Evolutionary conservation across 2,888 invertebrate genomes (phyloP), one percentile per base, ranked within the genome.

Genomic region (Lamellibrachia columna): DNA sequence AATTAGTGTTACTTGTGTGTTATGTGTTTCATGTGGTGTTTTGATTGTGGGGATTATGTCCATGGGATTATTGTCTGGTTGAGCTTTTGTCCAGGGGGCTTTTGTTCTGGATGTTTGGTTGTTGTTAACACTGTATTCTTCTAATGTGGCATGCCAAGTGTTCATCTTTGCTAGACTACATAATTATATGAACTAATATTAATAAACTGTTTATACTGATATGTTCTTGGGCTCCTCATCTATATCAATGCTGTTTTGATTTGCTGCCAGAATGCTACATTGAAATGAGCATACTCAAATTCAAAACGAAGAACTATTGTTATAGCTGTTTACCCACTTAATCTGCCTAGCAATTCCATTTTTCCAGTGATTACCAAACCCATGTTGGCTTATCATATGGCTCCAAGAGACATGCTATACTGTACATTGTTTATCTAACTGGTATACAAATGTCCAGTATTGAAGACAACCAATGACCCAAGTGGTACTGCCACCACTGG

Each of bases 371-470:
- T 75, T 75, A 75, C 75, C 75, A 75, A 75, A 75, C 22, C 75
- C 6, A 22, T 75, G 7, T 75, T 75, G 22, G 75, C 75, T 75
- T 75, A 75, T 75, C 75, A 22, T 15, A 22, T 22, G 75, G 22
- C 75, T 75, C 75, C 75, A 75, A 22, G 75, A 22, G 75, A 11
- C 75, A 75, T 75, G 75, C 75, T 75, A 75, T n/a, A 75, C 75
- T 75, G 75, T 75, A 75, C 75, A 75, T 6, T 75, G 75, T 75
- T 75, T 75, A 75, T 75, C 75, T 75, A 75, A 75, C 75, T 22
- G 75, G 22, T 75, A 75, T 75, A 75, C 75, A 75, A 75, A 75
- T 75, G 75, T 75, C 75, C 75, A 75, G 75, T 75, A 75, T 75
- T 75, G 75, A 75, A 75, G 75, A 75, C 75, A 75, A 75, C 75